Conservation (phyloP, 1,140 invertebrate species). For the Heliothis virescens region DNA sequence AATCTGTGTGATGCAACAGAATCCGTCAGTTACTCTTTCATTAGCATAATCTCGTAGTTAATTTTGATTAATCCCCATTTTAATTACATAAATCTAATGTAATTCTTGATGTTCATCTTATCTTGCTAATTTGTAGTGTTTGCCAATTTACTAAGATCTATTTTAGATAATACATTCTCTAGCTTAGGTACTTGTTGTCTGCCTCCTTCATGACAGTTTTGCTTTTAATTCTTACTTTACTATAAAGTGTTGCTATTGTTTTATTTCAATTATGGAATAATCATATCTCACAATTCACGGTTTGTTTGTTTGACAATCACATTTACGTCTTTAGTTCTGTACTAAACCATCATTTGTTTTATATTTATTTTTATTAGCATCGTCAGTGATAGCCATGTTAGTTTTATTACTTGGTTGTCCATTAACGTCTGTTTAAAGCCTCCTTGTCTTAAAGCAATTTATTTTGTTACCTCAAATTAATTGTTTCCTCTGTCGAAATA, state of each 20-base stretch:
- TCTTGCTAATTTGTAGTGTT: conserved; percentile 1
- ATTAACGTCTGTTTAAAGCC: neutral
- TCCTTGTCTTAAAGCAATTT: neutral
- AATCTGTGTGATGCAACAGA: conserved; percentile 23
- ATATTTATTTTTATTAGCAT: too few species aligned
- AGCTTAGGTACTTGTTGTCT: too few species aligned
- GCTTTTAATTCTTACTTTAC: too few species aligned
- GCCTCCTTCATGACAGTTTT: too few species aligned
- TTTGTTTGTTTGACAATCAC: too few species aligned
- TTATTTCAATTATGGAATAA: too few species aligned
- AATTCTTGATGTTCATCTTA: conserved; percentile 2
- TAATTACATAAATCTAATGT: conserved; percentile 25
- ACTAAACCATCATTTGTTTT: too few species aligned
- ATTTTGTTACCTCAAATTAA: conserved; percentile 9
- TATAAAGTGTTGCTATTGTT: too few species aligned
- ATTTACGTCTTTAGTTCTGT: too few species aligned
- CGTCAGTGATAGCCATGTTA: too few species aligned
- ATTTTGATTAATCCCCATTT: conserved; percentile 25
- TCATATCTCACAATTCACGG: too few species aligned
- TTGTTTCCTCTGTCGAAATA: conserved; percentile 44
- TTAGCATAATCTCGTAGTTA: conserved; percentile 28
- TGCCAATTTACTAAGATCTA: neutral
- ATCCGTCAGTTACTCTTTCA: conserved; percentile 2
- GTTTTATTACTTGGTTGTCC: too few species aligned
- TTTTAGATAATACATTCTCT: neutral